Percentiles rank a stretch among this genome's conserved stretches.
Evolutionary conservation across 1,140 invertebrate species (phyloP).

Genomic region (Pseudobourletiella spinata): DNA sequence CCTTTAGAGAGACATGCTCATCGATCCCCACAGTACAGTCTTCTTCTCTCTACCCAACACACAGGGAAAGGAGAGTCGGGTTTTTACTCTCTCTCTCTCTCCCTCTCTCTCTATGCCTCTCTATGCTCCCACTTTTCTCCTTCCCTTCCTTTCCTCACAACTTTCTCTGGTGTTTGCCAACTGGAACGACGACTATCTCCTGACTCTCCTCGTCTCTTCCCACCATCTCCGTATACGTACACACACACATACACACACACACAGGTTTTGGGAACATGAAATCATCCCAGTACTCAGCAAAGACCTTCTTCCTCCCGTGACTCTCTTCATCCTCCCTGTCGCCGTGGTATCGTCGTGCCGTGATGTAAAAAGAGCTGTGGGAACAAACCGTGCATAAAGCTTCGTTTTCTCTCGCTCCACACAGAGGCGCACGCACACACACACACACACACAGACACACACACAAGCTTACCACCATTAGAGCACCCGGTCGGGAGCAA

Average conservation of each 20-base stretch:
- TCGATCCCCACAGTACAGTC: not conserved
- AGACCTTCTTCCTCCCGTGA: not conserved
- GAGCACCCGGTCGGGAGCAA: too few species aligned
- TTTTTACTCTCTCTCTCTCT: not conserved
- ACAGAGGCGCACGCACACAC: too few species aligned
- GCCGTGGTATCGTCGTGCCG: not conserved
- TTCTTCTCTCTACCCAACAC: not conserved
- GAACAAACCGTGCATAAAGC: not conserved
- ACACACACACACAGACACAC: too few species aligned
- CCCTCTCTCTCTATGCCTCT: too few species aligned
- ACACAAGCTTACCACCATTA: too few species aligned
- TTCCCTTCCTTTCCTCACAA: not conserved
- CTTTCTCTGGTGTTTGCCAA: slow-evolving; percentile 8
- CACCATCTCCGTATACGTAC: not conserved
- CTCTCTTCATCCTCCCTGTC: not conserved
- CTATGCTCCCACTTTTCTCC: not conserved
- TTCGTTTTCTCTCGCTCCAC: not conserved
- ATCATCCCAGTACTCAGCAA: not conserved
- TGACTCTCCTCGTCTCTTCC: not conserved
- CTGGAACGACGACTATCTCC: not conserved
- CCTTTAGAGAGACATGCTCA: slow-evolving; percentile 8
- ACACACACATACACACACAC: too few species aligned
- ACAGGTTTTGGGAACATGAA: not conserved
- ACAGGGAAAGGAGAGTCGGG: too few species aligned
- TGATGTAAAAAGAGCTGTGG: not conserved